Conservation (phyloP, 2,113 vertebrate species). For the Bos javanicus region DNA sequence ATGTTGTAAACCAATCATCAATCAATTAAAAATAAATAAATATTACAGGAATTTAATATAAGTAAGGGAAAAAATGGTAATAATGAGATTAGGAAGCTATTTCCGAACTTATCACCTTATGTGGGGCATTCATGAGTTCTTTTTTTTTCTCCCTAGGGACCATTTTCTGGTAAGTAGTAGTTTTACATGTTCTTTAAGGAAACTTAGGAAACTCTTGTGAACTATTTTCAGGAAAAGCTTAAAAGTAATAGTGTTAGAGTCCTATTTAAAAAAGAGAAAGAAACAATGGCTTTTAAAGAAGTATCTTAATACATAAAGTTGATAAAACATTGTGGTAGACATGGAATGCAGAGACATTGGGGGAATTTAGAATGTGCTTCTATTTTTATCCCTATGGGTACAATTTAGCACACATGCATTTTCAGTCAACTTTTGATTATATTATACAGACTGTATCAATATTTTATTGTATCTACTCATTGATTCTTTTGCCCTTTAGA, state of each 20-base stretch:
- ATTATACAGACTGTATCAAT: background rate
- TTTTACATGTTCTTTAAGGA: background rate
- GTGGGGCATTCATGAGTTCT: background rate
- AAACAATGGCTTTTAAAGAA: background rate
- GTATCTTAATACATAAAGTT: background rate
- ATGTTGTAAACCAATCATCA: background rate
- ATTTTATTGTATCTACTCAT: background rate
- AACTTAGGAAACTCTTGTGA: background rate
- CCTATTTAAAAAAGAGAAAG: background rate
- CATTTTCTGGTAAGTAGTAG: background rate
- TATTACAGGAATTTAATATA: background rate
- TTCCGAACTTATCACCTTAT: background rate
- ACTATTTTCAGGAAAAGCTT: background rate
- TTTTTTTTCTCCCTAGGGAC: background rate
- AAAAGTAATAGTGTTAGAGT: background rate
- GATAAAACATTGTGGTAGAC: background rate
- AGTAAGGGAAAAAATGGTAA: background rate
- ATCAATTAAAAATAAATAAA: background rate
- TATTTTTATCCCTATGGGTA: background rate
- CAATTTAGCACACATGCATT: background rate
- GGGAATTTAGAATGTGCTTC: background rate
- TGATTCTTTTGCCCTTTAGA: conserved; percentile 7
- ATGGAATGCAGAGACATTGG: background rate
- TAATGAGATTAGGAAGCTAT: background rate
- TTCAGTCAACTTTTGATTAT: background rate